These are phyloP conservation scores for Scaptodrosophila lebanonensis DNA, from an alignment of 1,140 invertebrate genomes.

Conservation along the genomic window DNA sequence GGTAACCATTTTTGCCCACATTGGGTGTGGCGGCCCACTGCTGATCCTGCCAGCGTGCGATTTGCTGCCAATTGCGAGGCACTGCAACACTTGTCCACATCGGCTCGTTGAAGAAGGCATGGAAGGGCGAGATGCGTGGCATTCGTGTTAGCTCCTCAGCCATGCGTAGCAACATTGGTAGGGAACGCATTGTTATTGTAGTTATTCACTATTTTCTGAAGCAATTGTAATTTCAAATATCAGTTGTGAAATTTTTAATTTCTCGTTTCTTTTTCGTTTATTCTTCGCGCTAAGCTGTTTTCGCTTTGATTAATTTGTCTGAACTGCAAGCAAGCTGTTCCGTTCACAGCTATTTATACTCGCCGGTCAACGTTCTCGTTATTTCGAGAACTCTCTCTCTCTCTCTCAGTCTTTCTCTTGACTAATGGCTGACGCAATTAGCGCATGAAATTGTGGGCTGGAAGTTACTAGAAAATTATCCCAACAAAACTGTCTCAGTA, in stretches of 20 bases:
- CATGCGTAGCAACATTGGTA: constrained; percentile 62
- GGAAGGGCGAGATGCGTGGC: constrained; percentile 50
- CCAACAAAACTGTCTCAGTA: too few relatives aligned
- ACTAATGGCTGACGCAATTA: constrained; percentile 48
- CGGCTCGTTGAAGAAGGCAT: constrained; percentile 54
- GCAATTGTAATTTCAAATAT: constrained; percentile 1
- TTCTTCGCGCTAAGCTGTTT: constrained; percentile 4
- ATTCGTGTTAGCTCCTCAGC: constrained; percentile 63
- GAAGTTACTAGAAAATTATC: constrained; percentile 7
- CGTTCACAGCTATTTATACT: constrained; percentile 47
- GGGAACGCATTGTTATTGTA: constrained; percentile 50
- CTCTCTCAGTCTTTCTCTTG: constrained; percentile 35
- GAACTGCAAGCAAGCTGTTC: constrained; percentile 19
- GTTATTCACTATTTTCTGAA: neutral
- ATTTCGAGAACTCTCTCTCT: constrained; percentile 35
- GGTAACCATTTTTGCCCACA: constrained; percentile 76
- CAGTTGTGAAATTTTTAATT: constrained; percentile 15
- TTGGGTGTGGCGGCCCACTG: constrained; percentile 33
- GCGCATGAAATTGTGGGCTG: constrained; percentile 21
- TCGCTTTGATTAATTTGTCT: constrained; percentile 5
- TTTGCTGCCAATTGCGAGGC: constrained; percentile 55
- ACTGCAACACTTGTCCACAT: constrained; percentile 35
- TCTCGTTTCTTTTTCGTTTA: neutral
- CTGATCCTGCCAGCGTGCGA: constrained; percentile 50
- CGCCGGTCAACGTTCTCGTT: neutral